Conservation (phyloP, 2,113 vertebrate species). For the Prunella fulvescens region DNA sequence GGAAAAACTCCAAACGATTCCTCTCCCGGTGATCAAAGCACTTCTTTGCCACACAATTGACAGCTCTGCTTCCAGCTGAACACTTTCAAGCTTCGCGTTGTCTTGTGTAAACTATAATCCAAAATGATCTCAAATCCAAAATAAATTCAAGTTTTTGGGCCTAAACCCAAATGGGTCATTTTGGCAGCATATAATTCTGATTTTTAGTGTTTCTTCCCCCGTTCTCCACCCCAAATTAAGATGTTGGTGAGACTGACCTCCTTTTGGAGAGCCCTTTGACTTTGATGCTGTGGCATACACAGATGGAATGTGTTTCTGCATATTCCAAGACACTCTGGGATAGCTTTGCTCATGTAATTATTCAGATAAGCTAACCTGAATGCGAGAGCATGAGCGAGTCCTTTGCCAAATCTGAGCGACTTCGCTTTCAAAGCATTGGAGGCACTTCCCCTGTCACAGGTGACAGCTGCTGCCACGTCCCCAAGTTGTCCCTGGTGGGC, state of each 20-base stretch:
- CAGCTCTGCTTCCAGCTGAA: constrained; percentile 54
- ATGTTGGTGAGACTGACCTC: background rate
- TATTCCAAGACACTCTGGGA: constrained; percentile 64
- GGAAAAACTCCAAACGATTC: background rate
- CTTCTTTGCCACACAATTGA: constrained; percentile 4
- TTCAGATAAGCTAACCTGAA: constrained; percentile 57
- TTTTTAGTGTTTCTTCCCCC: background rate
- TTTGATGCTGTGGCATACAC: constrained; percentile 29
- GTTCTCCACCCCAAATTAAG: background rate
- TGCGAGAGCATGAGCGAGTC: background rate
- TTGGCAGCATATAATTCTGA: background rate
- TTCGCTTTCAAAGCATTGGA: background rate
- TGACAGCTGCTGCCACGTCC: background rate
- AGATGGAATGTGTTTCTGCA: constrained; percentile 53
- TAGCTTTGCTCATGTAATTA: constrained; percentile 30
- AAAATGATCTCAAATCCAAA: background rate
- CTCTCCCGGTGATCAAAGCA: background rate
- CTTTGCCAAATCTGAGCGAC: background rate
- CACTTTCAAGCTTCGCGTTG: constrained; percentile 6
- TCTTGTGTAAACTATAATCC: constrained; percentile 31
- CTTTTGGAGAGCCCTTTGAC: constrained; percentile 1
- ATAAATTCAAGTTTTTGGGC: background rate
- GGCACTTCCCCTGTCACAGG: rapidly evolving
- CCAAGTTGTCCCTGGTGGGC: background rate
- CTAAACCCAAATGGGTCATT: background rate